These are phyloP conservation scores for Semicossyphus pulcher DNA, from an alignment of 2,113 vertebrate genomes.

Conservation along the genomic window DNA sequence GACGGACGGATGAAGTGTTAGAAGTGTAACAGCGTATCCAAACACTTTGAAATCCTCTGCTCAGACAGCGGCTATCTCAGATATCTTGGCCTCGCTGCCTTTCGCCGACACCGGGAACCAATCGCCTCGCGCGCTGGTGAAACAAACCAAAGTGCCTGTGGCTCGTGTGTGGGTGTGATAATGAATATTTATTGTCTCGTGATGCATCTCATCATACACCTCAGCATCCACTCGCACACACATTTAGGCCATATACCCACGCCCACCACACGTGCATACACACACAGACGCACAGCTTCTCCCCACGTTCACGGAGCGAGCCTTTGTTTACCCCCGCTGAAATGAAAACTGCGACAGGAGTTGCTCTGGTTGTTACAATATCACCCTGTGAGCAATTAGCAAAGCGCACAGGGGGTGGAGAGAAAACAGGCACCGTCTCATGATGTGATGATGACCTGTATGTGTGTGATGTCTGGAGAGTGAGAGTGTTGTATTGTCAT, in stretches of 20 bases:
- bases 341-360: slow-evolving; percentile 69
- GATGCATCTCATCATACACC: slow-evolving; percentile 60
- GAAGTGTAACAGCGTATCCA: slow-evolving; percentile 71
- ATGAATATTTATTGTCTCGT: slow-evolving; percentile 60
- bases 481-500: slow-evolving; percentile 1
- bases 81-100: slow-evolving; percentile 71
- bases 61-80: slow-evolving; percentile 75
- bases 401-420: slow-evolving; percentile 66
- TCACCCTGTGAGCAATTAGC: slow-evolving; percentile 81
- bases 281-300: slow-evolving; percentile 18
- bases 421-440: slow-evolving; percentile 47
- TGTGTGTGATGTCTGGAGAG: slow-evolving; percentile 34
- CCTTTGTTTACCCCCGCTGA: slow-evolving; percentile 71
- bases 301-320: slow-evolving; percentile 43
- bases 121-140: slow-evolving; percentile 39
- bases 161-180: slow-evolving; percentile 40
- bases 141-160: slow-evolving; percentile 42
- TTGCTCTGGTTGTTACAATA: slow-evolving; percentile 64
- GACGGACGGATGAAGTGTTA: slow-evolving; percentile 61
- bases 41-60: slow-evolving; percentile 81
- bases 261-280: slow-evolving; percentile 8
- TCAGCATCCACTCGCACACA: slow-evolving; percentile 45
- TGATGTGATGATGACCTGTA: slow-evolving; percentile 24
- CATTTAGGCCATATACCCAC: slow-evolving; percentile 6
- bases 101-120: slow-evolving; percentile 68